These are phyloP conservation scores for Columbina picui DNA, from an alignment of 2,113 vertebrate genomes.

Conservation along the genomic window DNA sequence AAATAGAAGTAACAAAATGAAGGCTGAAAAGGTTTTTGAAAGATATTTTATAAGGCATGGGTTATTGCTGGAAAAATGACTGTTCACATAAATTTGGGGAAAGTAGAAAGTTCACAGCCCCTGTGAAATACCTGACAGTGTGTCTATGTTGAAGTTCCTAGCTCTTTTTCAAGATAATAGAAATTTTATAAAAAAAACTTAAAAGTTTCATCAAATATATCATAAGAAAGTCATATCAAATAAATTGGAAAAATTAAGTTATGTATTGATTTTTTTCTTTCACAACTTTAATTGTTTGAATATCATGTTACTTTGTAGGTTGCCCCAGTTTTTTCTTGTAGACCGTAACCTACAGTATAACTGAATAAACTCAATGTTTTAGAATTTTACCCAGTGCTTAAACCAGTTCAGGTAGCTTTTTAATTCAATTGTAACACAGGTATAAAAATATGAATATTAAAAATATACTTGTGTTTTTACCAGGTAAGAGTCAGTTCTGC, in stretches of 20 bases:
- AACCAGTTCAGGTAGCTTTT: not conserved
- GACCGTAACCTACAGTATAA: not conserved
- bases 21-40: not conserved
- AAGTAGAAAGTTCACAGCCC: not conserved
- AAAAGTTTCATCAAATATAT: not conserved
- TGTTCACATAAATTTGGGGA: not conserved
- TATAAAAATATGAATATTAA: not conserved
- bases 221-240: not conserved
- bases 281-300: not conserved
- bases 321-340: not conserved
- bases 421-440: not conserved
- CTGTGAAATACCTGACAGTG: not conserved
- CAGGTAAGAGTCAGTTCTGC: not conserved
- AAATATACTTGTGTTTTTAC: not conserved
- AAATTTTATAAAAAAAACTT: not conserved
- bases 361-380: not conserved
- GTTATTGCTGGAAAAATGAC: not conserved
- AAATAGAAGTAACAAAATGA: not conserved
- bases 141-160: not conserved
- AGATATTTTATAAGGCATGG: not conserved
- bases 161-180: rapidly evolving
- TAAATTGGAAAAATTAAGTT: not conserved
- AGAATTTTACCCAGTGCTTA: not conserved
- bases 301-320: not conserved
- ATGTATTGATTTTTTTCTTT: not conserved